Conservation (phyloP, 2,113 vertebrate genomes). For the Leucosticte australis region DNA sequence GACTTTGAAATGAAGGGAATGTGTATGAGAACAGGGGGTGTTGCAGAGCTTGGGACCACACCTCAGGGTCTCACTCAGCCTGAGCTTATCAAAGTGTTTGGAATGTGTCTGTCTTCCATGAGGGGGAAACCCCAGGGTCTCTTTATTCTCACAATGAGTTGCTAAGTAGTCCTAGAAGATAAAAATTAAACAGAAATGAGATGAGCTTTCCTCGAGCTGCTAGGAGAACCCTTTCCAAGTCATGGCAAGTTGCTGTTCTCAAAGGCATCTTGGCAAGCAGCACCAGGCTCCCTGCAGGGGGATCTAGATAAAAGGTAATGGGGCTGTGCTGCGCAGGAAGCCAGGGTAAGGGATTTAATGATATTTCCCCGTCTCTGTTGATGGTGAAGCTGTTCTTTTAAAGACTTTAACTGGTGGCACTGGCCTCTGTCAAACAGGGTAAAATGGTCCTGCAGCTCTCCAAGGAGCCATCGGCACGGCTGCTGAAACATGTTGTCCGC, state of each 20-base stretch:
- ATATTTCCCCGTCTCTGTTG: neutral
- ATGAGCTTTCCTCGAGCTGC: neutral
- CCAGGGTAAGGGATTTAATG: neutral
- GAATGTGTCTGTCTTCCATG: neutral
- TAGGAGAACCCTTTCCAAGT: neutral
- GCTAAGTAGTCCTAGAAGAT: neutral
- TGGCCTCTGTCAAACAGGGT: conserved; percentile 77
- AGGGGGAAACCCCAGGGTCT: neutral
- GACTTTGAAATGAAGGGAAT: neutral
- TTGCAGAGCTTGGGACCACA: neutral
- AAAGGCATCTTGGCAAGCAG: neutral
- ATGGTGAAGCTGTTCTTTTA: neutral
- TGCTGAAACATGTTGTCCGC: conserved; percentile 95
- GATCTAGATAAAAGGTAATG: neutral
- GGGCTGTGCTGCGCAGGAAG: accelerated
- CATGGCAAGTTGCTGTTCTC: neutral
- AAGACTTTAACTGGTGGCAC: neutral
- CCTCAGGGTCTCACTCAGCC: neutral
- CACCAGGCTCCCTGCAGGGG: accelerated
- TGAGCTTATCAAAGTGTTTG: neutral
- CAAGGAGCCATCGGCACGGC: conserved; percentile 93
- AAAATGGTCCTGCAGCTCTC: conserved; percentile 99
- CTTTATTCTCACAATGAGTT: neutral
- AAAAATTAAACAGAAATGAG: neutral
- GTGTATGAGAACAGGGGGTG: neutral